These are phyloP conservation scores for Chrysomela aeneicollis DNA, from an alignment of 2,888 invertebrate species.

Conservation along the genomic window DNA sequence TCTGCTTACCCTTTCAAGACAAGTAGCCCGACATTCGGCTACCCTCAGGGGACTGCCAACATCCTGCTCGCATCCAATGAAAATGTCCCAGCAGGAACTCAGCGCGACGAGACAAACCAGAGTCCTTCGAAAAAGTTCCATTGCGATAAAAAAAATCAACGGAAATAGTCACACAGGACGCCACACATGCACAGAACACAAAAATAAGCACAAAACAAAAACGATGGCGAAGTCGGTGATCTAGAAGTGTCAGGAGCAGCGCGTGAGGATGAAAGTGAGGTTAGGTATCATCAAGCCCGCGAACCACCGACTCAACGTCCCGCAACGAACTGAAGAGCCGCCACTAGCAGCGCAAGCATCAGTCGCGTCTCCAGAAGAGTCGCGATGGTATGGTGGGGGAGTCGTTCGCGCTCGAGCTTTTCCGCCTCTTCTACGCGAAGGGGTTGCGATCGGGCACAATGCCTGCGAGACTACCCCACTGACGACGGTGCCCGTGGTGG, in stretches of 20 bases:
- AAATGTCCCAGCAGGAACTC: slow-evolving; percentile 56
- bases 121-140: slow-evolving; percentile 55
- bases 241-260: neutral
- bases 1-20: slow-evolving; percentile 72
- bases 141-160: slow-evolving; percentile 38
- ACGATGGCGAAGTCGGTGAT: neutral
- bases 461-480: slow-evolving; percentile 10
- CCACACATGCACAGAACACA: slow-evolving; percentile 37
- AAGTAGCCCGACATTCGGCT: slow-evolving; percentile 76
- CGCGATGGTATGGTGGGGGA: neutral
- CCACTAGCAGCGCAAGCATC: slow-evolving; percentile 26
- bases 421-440: neutral
- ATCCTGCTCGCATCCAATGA: slow-evolving; percentile 69
- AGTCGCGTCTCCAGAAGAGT: slow-evolving; percentile 16
- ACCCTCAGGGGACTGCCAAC: slow-evolving; percentile 76
- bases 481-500: slow-evolving; percentile 25
- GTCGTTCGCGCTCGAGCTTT: slow-evolving; percentile 5
- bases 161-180: slow-evolving; percentile 34
- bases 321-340: slow-evolving; percentile 50
- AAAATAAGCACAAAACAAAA: slow-evolving; percentile 33
- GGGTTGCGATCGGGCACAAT: slow-evolving; percentile 18
- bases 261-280: slow-evolving; percentile 9
- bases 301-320: slow-evolving; percentile 37
- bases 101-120: slow-evolving; percentile 54
- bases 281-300: slow-evolving; percentile 15